phyloP scores from a whole-genome alignment of 2,113 vertebrate genomes.

The Dicerorhinus sumatrensis region DNA sequence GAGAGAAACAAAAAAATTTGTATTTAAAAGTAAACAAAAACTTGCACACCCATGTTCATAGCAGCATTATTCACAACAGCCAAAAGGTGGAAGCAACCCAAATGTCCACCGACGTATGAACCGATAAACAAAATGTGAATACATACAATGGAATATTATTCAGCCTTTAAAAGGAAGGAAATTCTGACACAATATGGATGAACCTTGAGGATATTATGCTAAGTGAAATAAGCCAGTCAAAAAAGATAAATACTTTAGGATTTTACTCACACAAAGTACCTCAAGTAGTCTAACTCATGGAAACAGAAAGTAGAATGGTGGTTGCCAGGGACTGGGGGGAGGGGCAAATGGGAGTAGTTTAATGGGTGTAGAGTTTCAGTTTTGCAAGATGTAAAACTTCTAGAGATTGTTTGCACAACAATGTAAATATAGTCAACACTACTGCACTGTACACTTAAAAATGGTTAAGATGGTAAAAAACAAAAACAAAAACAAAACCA shows the following conservation, averaged over 20 bases:
- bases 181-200: background rate
- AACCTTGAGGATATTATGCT: background rate
- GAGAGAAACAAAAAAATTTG: conserved; percentile 30
- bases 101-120: background rate
- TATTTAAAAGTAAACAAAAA: conserved; percentile 7
- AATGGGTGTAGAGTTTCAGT: background rate
- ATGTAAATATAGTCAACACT: background rate
- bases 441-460: background rate
- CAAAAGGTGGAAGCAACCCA: background rate
- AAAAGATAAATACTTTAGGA: background rate
- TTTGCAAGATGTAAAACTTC: background rate
- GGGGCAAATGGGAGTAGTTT: background rate
- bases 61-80: too few relatives aligned
- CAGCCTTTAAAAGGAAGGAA: background rate
- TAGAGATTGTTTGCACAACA: background rate
- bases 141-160: background rate
- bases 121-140: background rate
- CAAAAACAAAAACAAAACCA: background rate
- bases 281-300: background rate
- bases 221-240: background rate
- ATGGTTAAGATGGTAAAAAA: background rate
- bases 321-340: too few relatives aligned
- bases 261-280: background rate
- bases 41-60: background rate
- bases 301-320: background rate